Conservation (phyloP, 2,797 vertebrate genomes). For the Argya squamiceps region DNA sequence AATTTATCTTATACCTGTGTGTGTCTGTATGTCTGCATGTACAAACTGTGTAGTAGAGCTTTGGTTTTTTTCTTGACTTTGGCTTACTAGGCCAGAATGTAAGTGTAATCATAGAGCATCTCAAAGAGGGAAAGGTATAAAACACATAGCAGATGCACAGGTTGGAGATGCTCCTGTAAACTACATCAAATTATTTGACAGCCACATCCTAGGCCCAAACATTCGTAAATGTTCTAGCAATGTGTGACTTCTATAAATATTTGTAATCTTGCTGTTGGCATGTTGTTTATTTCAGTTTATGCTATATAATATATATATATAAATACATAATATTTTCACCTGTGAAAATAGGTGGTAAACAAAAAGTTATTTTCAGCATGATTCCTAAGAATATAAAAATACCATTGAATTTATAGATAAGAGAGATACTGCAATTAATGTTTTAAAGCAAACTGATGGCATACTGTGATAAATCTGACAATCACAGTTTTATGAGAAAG, state of each 20-base stretch:
- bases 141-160: background rate
- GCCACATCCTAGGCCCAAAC: background rate
- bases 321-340: background rate
- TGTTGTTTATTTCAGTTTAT: background rate
- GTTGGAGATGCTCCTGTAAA: background rate
- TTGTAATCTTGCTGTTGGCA: background rate
- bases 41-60: background rate
- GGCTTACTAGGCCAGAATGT: background rate
- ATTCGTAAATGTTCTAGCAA: background rate
- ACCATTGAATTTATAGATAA: background rate
- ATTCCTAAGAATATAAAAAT: background rate
- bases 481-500: background rate
- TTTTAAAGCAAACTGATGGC: background rate
- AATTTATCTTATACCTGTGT: background rate
- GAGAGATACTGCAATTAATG: background rate
- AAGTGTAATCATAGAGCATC: background rate
- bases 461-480: background rate
- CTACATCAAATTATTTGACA: background rate
- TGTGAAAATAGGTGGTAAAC: background rate
- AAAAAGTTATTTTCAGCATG: background rate
- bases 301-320: background rate
- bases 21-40: background rate
- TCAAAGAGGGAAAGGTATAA: background rate
- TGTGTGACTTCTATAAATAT: background rate
- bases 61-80: background rate